Conservation (phyloP, 2,888 invertebrate species). For the Eupithecia insigniata region DNA sequence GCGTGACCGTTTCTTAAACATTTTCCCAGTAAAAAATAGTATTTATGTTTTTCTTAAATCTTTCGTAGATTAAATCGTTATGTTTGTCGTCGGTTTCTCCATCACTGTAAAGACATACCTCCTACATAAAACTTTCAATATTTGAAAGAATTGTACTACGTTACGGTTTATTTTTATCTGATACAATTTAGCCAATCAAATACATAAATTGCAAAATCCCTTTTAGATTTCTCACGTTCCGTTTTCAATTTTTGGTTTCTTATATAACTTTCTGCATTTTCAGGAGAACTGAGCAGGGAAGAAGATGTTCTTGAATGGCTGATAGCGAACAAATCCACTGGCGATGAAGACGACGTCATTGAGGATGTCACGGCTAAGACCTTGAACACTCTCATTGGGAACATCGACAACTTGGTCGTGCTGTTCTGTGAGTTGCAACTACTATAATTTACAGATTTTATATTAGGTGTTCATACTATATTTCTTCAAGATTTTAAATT, state of each 20-base stretch:
- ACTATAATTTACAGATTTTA: background rate
- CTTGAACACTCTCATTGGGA: constrained; percentile 92
- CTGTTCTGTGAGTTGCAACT: constrained; percentile 90
- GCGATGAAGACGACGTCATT: constrained; percentile 96
- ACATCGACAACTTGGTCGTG: constrained; percentile 95
- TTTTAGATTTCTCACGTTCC: background rate
- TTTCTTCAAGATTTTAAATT: background rate
- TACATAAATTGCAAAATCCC: background rate
- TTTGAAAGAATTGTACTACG: background rate
- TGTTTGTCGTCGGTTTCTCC: background rate
- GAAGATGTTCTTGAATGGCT: constrained; percentile 97
- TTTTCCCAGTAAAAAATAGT: background rate
- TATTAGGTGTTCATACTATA: background rate
- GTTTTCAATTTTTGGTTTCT: background rate
- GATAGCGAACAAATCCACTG: constrained; percentile 95
- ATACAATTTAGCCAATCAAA: background rate
- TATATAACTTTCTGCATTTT: constrained; percentile 40
- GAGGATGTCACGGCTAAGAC: constrained; percentile 97
- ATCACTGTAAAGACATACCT: background rate
- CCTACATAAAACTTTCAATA: background rate
- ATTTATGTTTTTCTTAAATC: background rate
- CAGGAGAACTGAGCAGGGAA: constrained; percentile 93
- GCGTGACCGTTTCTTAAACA: background rate
- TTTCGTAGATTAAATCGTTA: background rate
- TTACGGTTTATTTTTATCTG: constrained; percentile 4